These are phyloP conservation scores for Dynastes grantii DNA, from an alignment of 2,888 invertebrate genomes.

Conservation along the genomic window DNA sequence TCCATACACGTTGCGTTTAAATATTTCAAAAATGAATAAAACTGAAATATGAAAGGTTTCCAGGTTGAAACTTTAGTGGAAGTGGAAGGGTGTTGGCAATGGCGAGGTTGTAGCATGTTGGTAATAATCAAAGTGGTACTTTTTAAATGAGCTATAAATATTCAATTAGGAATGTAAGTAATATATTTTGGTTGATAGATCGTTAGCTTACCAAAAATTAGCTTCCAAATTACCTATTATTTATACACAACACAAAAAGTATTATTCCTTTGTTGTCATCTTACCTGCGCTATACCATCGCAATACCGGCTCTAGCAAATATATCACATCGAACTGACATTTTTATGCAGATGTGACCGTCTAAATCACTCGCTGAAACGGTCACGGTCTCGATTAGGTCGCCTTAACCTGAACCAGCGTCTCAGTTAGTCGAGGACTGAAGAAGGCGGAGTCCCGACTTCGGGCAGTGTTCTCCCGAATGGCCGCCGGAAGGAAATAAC, in stretches of 20 bases:
- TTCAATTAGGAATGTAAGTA: no score
- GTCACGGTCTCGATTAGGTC: constrained; percentile 43
- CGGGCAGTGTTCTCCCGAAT: constrained; percentile 55
- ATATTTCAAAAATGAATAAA: no score
- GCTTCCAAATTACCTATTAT: no score
- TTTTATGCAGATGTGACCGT: constrained; percentile 38
- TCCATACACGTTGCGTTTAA: no score
- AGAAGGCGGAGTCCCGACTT: constrained; percentile 28
- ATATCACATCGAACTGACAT: constrained; percentile 27
- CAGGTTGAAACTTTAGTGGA: background rate
- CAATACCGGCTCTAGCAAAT: background rate
- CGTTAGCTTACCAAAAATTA: no score
- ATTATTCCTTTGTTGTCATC: background rate
- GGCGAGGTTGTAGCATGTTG: no score
- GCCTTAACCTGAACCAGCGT: constrained; percentile 44
- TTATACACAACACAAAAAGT: background rate
- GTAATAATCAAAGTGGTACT: no score
- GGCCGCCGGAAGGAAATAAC: constrained; percentile 64
- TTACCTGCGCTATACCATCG: background rate
- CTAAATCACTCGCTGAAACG: constrained; percentile 38
- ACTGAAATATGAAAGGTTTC: no score
- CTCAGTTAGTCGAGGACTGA: background rate
- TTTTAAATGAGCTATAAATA: no score
- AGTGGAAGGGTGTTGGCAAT: background rate
- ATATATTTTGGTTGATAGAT: no score